phyloP scores from a whole-genome alignment of 2,113 vertebrate genomes.

The Cranoglanis bouderius region DNA sequence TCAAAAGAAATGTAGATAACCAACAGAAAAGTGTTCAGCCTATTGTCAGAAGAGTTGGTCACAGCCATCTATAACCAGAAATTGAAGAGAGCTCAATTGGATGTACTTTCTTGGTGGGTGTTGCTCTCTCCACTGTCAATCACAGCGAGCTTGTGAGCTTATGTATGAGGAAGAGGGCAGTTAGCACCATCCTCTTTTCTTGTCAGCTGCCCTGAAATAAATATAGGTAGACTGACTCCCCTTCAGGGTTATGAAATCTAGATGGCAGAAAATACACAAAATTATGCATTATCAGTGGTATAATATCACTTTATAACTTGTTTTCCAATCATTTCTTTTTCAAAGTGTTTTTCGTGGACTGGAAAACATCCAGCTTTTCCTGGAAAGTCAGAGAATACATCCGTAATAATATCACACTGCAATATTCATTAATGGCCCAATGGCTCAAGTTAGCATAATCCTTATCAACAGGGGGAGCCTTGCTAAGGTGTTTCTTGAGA shows the following conservation, averaged over 20 bases:
- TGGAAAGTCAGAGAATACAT: not conserved
- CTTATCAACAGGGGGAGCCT: slow-evolving; percentile 35
- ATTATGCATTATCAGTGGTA: not conserved
- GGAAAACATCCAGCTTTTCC: not conserved
- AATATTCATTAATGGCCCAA: slow-evolving; percentile 17
- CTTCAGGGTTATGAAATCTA: not conserved
- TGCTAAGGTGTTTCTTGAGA: slow-evolving; percentile 40
- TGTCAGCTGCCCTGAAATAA: not conserved
- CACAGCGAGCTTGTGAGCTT: not conserved
- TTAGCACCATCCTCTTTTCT: not conserved
- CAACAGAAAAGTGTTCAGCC: not conserved
- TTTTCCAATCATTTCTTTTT: not conserved
- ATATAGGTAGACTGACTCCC: not conserved
- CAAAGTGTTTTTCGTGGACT: not conserved
- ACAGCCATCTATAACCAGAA: not conserved
- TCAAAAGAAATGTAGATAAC: not conserved
- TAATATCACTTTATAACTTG: not conserved
- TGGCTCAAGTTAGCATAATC: slow-evolving; percentile 17
- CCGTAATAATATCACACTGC: not conserved
- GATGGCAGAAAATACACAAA: not conserved
- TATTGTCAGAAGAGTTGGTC: not conserved
- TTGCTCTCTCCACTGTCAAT: not conserved
- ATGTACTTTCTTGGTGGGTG: not conserved
- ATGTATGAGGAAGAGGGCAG: not conserved
- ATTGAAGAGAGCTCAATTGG: not conserved